Evolutionary conservation across 2,888 invertebrate species (phyloP).

Genomic region (Rhogogaster chlorosoma): DNA sequence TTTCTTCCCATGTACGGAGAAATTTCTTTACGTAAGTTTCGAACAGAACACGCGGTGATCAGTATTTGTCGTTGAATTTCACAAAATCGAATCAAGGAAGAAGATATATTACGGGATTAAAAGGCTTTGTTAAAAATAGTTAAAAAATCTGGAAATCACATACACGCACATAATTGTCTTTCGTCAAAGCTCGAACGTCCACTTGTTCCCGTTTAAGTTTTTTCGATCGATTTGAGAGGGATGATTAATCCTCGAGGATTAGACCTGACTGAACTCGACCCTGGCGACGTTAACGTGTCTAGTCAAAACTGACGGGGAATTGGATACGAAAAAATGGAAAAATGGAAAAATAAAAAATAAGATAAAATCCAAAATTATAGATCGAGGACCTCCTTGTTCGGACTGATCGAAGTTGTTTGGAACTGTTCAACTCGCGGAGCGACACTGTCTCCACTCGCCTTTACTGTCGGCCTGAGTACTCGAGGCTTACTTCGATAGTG

Average conservation of each 20-base stretch:
- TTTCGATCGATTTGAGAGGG: neutral
- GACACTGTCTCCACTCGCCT: constrained; percentile 45
- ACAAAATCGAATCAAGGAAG: neutral
- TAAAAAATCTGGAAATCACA: neutral
- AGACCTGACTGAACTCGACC: constrained; percentile 10
- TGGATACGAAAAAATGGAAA: neutral
- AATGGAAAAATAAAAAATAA: neutral
- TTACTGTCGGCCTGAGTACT: constrained; percentile 45
- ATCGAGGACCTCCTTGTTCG: neutral
- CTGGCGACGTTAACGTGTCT: neutral
- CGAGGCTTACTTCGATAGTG: constrained; percentile 71
- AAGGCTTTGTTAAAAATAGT: neutral
- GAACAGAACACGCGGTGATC: neutral
- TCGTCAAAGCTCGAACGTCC: neutral
- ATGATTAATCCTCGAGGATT: neutral
- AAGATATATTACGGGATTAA: neutral
- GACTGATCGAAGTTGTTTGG: constrained; percentile 36
- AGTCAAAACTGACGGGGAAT: neutral
- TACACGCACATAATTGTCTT: neutral
- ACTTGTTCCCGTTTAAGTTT: neutral
- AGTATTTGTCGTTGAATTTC: neutral
- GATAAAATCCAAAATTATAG: neutral
- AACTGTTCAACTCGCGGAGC: constrained; percentile 41
- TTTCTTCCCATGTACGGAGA: neutral
- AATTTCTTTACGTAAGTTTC: neutral